These are phyloP conservation scores for Crambe crambe DNA, from an alignment of 37 sponge, comb jelly and placozoan genomes.

Conservation along the genomic window DNA sequence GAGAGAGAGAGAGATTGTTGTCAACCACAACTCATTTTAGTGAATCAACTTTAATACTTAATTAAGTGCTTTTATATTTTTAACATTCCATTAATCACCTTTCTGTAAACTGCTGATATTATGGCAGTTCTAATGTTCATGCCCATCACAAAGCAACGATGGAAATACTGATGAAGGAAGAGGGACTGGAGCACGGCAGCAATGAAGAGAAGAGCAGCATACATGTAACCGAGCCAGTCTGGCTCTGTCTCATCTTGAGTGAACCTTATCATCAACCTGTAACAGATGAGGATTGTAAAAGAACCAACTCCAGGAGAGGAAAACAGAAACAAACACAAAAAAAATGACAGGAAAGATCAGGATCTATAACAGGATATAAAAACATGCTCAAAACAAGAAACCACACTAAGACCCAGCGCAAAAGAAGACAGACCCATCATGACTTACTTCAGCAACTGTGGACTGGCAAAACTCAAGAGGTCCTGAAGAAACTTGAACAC, in stretches of 20 bases:
- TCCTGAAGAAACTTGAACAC: slow-evolving; percentile 74
- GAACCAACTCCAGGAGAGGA: no score
- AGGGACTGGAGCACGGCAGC: slow-evolving; percentile 76
- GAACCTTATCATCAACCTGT: slow-evolving; percentile 72
- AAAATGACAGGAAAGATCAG: no score
- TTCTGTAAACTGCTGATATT: slow-evolving; percentile 66
- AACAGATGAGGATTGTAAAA: background rate
- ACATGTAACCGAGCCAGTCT: slow-evolving; percentile 78
- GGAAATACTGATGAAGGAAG: slow-evolving; percentile 84
- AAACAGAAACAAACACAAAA: no score
- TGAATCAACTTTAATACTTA: no score
- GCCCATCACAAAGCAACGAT: slow-evolving; percentile 55
- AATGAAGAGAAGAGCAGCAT: slow-evolving; percentile 66
- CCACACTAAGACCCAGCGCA: no score
- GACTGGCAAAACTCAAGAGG: slow-evolving; percentile 72
- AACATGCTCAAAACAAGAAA: no score
- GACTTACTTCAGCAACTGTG: slow-evolving; percentile 83
- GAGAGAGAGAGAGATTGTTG: no score
- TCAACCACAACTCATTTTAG: no score
- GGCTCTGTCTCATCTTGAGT: slow-evolving; percentile 33
- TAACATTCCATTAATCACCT: slow-evolving; percentile 32
- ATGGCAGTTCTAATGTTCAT: slow-evolving; percentile 77
- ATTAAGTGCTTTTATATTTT: background rate
- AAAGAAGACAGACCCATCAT: no score
- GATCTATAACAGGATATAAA: no score